Conservation (phyloP, 2,797 vertebrate species). For the Brachyrhaphis roseni region DNA sequence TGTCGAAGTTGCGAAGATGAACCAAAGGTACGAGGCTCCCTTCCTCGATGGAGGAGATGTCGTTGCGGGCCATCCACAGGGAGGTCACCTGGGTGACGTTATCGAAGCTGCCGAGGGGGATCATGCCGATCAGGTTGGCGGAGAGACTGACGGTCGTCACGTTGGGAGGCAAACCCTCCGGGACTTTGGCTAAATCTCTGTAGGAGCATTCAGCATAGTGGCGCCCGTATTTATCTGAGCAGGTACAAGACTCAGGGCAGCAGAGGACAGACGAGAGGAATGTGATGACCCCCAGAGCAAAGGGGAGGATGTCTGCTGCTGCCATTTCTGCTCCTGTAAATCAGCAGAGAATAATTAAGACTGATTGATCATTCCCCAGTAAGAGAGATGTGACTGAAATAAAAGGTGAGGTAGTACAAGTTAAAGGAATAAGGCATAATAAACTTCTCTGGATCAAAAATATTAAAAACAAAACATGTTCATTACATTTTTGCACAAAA, state of each 20-base stretch:
- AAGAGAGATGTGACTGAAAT: not conserved
- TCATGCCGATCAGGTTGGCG: conserved; percentile 86
- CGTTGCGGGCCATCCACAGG: conserved; percentile 92
- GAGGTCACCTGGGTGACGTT: conserved; percentile 86
- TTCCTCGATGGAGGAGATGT: conserved; percentile 83
- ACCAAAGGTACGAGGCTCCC: conserved; percentile 83
- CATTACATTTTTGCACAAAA: too few relatives aligned
- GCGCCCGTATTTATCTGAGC: conserved; percentile 85
- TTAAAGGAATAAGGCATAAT: not conserved
- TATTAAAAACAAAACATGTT: too few relatives aligned
- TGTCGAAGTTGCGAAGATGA: conserved; percentile 90
- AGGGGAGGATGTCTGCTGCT: conserved; percentile 52
- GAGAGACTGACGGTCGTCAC: conserved; percentile 89
- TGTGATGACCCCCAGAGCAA: conserved; percentile 67
- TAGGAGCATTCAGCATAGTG: conserved; percentile 91
- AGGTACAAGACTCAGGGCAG: conserved; percentile 90
- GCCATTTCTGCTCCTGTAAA: conserved; percentile 81
- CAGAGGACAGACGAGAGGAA: conserved; percentile 63
- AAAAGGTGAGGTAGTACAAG: not conserved
- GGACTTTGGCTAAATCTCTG: conserved; percentile 87
- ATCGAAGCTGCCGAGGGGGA: conserved; percentile 83
- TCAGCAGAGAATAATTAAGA: conserved; percentile 11
- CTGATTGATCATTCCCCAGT: not conserved
- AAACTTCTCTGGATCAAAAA: not conserved
- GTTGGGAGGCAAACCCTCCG: conserved; percentile 85